These are phyloP conservation scores for Muscicapa striata DNA, from an alignment of 2,797 vertebrate species.

Conservation along the genomic window DNA sequence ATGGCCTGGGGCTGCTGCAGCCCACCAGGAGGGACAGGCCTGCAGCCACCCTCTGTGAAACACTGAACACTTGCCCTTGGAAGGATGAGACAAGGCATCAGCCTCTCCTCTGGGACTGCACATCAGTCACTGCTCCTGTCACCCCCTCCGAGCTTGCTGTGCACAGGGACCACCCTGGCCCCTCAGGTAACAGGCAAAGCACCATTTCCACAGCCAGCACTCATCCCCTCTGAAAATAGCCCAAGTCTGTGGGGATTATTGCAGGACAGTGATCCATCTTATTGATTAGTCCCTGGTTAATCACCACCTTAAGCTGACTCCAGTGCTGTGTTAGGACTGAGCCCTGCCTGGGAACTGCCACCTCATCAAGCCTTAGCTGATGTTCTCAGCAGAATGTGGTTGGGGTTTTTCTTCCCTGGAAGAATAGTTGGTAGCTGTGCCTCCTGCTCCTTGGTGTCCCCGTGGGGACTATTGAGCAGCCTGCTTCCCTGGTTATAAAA, in stretches of 20 bases:
- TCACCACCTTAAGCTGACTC: constrained; percentile 45
- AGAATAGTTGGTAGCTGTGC: background rate
- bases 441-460: constrained; percentile 34
- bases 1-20: background rate
- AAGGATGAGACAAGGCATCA: background rate
- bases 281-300: constrained; percentile 66
- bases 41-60: background rate
- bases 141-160: background rate
- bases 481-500: constrained; percentile 59
- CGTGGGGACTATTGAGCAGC: constrained; percentile 9
- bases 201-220: background rate
- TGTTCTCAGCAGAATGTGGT: background rate
- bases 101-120: background rate
- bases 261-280: constrained; percentile 61
- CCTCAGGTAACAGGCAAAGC: background rate
- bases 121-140: background rate
- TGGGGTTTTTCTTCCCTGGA: background rate
- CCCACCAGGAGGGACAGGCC: background rate
- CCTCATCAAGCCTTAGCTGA: background rate
- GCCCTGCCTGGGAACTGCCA: background rate
- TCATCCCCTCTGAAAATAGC: constrained; percentile 49
- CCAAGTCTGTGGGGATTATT: constrained; percentile 45
- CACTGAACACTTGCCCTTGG: background rate
- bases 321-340: background rate
- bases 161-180: background rate